Conservation (phyloP, 2,888 invertebrate species). For the Ashinkailepas kermadecensis region DNA sequence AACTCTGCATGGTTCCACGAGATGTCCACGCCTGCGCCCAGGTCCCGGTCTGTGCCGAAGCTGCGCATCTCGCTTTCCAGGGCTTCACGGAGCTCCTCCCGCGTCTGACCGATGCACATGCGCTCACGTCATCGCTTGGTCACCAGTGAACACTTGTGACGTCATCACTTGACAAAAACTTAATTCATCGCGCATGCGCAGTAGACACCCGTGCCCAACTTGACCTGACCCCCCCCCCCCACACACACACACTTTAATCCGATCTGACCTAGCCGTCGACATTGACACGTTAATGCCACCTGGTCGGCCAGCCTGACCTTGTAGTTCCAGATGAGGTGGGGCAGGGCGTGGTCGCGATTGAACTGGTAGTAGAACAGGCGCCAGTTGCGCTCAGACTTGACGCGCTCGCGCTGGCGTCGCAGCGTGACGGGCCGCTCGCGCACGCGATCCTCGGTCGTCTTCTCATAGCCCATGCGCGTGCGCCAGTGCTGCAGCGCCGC, state of each 20-base stretch:
- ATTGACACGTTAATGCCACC: no score
- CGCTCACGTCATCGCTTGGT: not conserved
- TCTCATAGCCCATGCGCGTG: conserved; percentile 50
- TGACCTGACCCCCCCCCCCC: no score
- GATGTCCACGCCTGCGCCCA: conserved; percentile 57
- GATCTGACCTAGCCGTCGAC: no score
- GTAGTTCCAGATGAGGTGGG: conserved; percentile 98
- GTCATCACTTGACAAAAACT: no score
- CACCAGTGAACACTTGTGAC: no score
- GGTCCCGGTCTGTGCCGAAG: conserved; percentile 81
- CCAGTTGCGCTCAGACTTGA: conserved; percentile 85
- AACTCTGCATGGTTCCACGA: conserved; percentile 99
- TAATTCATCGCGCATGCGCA: no score
- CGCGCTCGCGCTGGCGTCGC: conserved; percentile 75
- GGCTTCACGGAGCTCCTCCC: conserved; percentile 86
- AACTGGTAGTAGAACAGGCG: conserved; percentile 92
- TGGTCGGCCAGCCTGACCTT: conserved; percentile 53
- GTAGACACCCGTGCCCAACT: no score
- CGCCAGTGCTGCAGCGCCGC: conserved; percentile 67
- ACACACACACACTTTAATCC: no score
- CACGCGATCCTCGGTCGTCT: conserved; percentile 48
- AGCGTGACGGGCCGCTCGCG: conserved; percentile 82
- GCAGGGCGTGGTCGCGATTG: conserved; percentile 80
- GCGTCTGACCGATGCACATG: conserved; percentile 54
- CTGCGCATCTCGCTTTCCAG: conserved; percentile 87